Conservation (phyloP, 2,113 vertebrate genomes). For the Phyllopteryx taeniolatus region DNA sequence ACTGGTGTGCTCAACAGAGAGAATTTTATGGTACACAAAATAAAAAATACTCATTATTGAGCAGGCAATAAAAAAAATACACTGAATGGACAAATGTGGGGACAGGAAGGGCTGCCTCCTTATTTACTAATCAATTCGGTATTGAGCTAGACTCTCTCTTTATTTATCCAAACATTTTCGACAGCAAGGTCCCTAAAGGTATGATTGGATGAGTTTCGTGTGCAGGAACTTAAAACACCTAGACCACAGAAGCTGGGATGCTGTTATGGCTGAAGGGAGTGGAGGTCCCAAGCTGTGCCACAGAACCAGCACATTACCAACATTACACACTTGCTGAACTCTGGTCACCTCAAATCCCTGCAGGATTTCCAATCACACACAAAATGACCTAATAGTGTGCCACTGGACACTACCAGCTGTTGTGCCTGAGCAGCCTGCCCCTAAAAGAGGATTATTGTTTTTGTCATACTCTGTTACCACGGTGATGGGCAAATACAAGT, state of each 20-base stretch:
- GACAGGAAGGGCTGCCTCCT: not conserved
- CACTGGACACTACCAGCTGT: conserved; percentile 52
- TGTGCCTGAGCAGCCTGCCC: conserved; percentile 37
- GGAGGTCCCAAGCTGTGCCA: not conserved
- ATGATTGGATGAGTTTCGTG: not conserved
- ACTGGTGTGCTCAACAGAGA: not conserved
- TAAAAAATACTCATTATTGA: not conserved
- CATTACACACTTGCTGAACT: not conserved
- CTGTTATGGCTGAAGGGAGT: not conserved
- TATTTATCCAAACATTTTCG: no score
- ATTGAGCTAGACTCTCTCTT: no score
- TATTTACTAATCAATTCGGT: no score
- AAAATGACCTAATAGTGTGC: conserved; percentile 15
- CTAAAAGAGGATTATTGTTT: conserved; percentile 68
- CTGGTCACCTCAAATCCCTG: not conserved
- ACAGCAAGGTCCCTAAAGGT: not conserved
- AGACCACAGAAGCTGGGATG: not conserved
- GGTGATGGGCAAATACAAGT: conserved; percentile 54
- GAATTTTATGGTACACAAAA: not conserved
- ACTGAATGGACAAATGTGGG: not conserved
- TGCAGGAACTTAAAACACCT: not conserved
- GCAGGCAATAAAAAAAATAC: not conserved
- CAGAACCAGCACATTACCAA: not conserved
- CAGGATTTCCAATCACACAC: not conserved
- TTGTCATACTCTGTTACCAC: conserved; percentile 42